Base-by-base conservation (phyloP, 1,140 invertebrate genomes). In the Eueides isabella region DNA sequence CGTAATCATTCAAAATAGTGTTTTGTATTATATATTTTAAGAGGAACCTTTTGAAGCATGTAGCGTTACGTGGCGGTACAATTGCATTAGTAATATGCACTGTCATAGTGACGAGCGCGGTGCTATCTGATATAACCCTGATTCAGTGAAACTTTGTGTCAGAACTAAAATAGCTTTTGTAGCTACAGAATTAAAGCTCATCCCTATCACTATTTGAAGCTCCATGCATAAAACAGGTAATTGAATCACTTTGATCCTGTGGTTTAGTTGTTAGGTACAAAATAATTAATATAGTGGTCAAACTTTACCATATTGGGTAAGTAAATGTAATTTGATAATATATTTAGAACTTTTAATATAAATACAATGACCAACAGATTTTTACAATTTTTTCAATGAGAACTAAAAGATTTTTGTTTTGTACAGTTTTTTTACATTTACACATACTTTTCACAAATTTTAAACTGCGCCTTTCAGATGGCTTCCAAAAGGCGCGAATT, bases 51-150 rank as follows among this genome's bases (percentile, higher is more conserved):
- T 11, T 23, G 2, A 30, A 62, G 28, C 29, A 29, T 30, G 28
- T 12, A 76, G 30, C 48, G 19, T 55, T 55, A 55, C 48, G 48
- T 26, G 70, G 63, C 41, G 38, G 29, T 33, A 79, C 71, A 80
- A 79, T 80, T 80, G 73, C 73, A 86, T 83, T 81, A 82, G 78
- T 80, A 79, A 82, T 79, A 76, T n/a, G 69, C 70, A 65, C 64
- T 80, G 67, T 71, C 67, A 70, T 76, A 64, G 71, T 75, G 65
- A 68, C 64, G 30, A 76, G 44, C 76, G 71, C 69, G 63, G 65
- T 70, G 80, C 86, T 84, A 86, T 80, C 82, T 80, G n/a, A n/a
- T n/a, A n/a, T n/a, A 87, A 86, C 80, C 82, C 86, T 85, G 80
- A 85, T 78, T 65, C 48, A 23, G n/a, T 61, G 62, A 28, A n/a